Percentiles rank a stretch among this genome's conserved stretches.
These are phyloP conservation scores for Callithrix jacchus DNA, from an alignment of 2,113 vertebrate species.

Conservation along the genomic window DNA sequence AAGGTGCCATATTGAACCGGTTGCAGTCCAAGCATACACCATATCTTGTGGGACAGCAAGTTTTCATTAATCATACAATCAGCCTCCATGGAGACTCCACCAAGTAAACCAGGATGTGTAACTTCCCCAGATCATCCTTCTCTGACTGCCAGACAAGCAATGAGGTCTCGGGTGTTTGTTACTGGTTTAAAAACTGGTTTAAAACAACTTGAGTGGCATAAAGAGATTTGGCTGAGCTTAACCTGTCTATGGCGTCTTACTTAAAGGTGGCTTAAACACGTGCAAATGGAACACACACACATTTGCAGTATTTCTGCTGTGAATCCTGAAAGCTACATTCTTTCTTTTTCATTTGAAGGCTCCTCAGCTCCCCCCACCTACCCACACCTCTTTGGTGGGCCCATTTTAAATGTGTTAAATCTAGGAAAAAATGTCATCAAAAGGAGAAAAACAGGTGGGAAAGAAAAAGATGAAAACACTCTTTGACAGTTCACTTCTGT, in stretches of 20 bases:
- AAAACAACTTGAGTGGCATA: background rate
- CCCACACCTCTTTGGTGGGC: background rate
- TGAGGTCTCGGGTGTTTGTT: background rate
- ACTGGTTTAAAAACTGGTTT: background rate
- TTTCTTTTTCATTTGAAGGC: conserved; percentile 28
- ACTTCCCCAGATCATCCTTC: background rate
- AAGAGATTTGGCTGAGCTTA: background rate
- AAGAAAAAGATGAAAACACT: conserved; percentile 50
- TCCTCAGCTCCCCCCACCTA: background rate
- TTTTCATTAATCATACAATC: background rate
- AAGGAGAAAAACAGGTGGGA: conserved; percentile 66
- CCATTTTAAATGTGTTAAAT: conserved; percentile 58
- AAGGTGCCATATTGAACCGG: background rate
- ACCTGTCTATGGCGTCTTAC: background rate
- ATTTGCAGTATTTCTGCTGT: conserved; percentile 7
- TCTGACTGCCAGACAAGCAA: background rate
- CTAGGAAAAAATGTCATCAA: conserved; percentile 58
- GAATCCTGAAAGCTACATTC: conserved; percentile 25
- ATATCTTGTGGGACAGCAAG: background rate
- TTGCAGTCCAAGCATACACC: background rate
- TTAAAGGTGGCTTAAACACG: background rate
- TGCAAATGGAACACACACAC: background rate
- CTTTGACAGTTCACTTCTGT: conserved; percentile 59
- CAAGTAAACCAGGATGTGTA: background rate
- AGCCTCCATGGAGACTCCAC: background rate